Conservation (phyloP, 2,797 vertebrate genomes). For the Sitta carolinensis region DNA sequence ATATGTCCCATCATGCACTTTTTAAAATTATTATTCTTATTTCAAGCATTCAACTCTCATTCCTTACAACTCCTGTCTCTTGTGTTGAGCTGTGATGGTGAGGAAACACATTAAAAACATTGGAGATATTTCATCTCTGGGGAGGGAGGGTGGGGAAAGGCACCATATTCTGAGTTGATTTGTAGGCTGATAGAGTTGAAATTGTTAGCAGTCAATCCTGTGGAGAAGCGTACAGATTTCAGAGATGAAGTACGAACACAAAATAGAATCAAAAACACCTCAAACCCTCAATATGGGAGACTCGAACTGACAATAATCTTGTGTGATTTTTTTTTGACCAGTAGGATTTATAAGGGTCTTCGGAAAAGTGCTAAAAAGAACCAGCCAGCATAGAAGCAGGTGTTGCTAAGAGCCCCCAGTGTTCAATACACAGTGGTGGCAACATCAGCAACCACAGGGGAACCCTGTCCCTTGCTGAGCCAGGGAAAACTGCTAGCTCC, state of each 20-base stretch:
- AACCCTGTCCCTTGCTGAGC: neutral
- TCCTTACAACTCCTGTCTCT: neutral
- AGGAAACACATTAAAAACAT: neutral
- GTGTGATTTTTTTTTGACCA: neutral
- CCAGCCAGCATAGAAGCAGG: accelerated
- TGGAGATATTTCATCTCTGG: neutral
- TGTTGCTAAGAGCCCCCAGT: neutral
- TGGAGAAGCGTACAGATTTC: neutral
- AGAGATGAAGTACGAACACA: neutral
- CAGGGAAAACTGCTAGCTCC: neutral
- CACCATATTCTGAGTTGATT: neutral
- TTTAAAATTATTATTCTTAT: neutral
- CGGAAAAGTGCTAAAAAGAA: neutral
- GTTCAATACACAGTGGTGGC: accelerated
- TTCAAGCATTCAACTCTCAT: neutral
- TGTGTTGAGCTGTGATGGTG: neutral
- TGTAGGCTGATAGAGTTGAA: neutral
- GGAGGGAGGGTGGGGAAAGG: neutral
- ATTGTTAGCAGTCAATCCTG: neutral
- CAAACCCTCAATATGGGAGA: neutral
- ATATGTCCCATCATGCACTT: neutral
- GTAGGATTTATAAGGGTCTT: neutral
- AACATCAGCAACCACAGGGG: accelerated
- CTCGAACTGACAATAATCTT: neutral
- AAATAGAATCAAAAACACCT: neutral